Conservation (phyloP, 1,140 invertebrate genomes). For the Zaprionus tsacasi region DNA sequence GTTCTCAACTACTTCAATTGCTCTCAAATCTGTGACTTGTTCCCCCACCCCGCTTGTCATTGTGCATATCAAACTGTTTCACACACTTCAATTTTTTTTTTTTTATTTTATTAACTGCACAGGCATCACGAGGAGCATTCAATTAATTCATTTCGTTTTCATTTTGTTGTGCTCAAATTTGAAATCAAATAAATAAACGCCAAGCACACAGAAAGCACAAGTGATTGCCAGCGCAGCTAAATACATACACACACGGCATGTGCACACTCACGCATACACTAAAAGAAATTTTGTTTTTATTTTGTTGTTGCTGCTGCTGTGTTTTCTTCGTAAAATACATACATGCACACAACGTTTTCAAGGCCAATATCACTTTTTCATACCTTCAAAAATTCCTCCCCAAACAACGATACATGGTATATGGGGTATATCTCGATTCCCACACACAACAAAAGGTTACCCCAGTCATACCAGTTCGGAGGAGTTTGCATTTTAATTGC, state of each 20-base stretch:
- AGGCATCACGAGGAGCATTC: conserved; percentile 47
- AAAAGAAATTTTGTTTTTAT: conserved; percentile 38
- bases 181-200: conserved; percentile 65
- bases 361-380: conserved; percentile 77
- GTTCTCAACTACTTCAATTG: conserved; percentile 5
- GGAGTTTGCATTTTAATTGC: conserved; percentile 12
- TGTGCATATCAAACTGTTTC: conserved; percentile 20
- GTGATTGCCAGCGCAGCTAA: conserved; percentile 61
- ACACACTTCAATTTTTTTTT: not conserved
- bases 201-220: conserved; percentile 34
- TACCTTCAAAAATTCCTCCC: conserved; percentile 10
- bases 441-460: too few species aligned
- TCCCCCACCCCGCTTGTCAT: not conserved
- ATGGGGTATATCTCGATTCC: not conserved
- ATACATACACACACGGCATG: conserved; percentile 8
- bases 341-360: conserved; percentile 53
- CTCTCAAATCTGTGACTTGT: conserved; percentile 51
- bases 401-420: not conserved
- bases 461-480: not conserved
- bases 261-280: too few species aligned
- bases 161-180: conserved; percentile 48
- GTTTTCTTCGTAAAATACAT: conserved; percentile 28
- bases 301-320: conserved; percentile 15
- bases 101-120: conserved; percentile 43
- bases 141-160: conserved; percentile 48